A percentile compares a stretch with the other conserved stretches of the same genome.
These are phyloP conservation scores for Hyles vespertilio DNA, from an alignment of 1,140 invertebrate species.

Conservation along the genomic window DNA sequence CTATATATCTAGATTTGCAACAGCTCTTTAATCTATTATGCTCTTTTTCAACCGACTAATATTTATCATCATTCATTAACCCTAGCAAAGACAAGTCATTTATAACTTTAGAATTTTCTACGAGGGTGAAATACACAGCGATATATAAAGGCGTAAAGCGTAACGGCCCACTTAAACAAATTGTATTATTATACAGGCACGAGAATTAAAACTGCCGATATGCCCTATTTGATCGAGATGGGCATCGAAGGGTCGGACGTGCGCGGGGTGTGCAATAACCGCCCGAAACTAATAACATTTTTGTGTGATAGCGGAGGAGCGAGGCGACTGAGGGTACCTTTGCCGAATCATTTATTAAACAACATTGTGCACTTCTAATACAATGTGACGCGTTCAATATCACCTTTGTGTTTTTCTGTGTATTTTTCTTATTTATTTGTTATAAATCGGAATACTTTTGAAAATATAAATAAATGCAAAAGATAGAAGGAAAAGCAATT, in stretches of 20 bases:
- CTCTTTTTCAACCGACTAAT: no score
- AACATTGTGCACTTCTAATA: constrained; percentile 56
- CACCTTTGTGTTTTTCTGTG: constrained; percentile 26
- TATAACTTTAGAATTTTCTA: no score
- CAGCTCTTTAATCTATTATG: constrained; percentile 6
- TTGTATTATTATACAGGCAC: constrained; percentile 5
- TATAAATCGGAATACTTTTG: neutral
- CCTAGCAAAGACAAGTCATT: no score
- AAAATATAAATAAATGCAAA: constrained; percentile 17
- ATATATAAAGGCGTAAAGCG: no score
- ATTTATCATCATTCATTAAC: no score
- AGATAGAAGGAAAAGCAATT: constrained; percentile 3
- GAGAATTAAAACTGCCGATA: constrained; percentile 41
- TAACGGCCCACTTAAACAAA: no score
- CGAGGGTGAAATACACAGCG: no score
- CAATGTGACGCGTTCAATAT: constrained; percentile 37
- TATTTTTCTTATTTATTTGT: neutral
- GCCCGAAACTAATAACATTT: constrained; percentile 73
- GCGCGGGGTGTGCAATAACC: constrained; percentile 60
- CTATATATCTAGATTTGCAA: constrained; percentile 4
- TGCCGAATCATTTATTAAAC: constrained; percentile 52
- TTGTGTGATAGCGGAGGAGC: constrained; percentile 61
- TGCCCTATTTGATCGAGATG: constrained; percentile 40
- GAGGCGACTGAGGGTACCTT: constrained; percentile 48
- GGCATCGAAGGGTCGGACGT: constrained; percentile 42